phyloP scores from a whole-genome alignment of 2,888 invertebrate genomes.

The Hydrotaea cyrtoneurina region DNA sequence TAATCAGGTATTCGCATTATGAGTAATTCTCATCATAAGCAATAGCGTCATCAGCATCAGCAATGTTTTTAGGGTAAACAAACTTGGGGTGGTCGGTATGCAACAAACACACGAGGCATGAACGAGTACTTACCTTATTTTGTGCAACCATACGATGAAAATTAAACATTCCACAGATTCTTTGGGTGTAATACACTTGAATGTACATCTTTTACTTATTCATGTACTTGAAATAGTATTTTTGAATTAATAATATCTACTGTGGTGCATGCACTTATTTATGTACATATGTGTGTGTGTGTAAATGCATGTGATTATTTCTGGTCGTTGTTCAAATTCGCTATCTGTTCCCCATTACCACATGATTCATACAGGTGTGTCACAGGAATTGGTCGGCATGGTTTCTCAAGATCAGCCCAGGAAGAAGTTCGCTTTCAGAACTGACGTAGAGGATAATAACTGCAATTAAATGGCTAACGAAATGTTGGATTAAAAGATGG shows the following conservation, averaged over 20 bases:
- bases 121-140: neutral
- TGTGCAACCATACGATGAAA: neutral
- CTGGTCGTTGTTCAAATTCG: no score
- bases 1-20: neutral
- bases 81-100: slow-evolving; percentile 14
- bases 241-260: no score
- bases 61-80: slow-evolving; percentile 31
- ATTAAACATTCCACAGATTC: slow-evolving; percentile 54
- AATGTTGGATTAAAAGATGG: no score
- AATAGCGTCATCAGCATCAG: neutral
- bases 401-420: no score
- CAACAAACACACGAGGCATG: neutral
- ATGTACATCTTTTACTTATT: slow-evolving; percentile 7
- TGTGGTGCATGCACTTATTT: neutral
- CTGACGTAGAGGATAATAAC: no score
- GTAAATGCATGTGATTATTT: no score
- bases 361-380: no score
- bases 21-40: slow-evolving; percentile 1
- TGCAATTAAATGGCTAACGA: no score
- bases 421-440: no score
- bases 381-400: no score
- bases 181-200: slow-evolving; percentile 50
- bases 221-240: slow-evolving; percentile 56
- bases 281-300: neutral
- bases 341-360: no score